A percentile compares a stretch with the other conserved stretches of the same genome.
Conservation (phyloP, 2,888 invertebrate species). For the Drosophila cognata region DNA sequence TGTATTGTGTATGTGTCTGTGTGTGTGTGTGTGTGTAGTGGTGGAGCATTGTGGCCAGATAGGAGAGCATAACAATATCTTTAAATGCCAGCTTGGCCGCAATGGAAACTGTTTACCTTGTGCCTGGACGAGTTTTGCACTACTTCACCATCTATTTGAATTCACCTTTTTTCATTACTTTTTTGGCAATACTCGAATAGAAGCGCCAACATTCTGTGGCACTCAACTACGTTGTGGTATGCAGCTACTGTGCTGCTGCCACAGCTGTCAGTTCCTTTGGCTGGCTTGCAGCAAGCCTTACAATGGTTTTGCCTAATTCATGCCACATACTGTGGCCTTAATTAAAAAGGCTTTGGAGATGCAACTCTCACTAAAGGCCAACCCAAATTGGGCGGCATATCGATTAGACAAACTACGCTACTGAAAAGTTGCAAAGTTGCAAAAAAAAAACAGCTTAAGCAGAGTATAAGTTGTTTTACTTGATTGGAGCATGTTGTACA, state of each 20-base stretch:
- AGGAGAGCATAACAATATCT: constrained; percentile 53
- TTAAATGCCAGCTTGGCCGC: constrained; percentile 52
- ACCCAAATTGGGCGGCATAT: constrained; percentile 12
- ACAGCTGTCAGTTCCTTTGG: constrained; percentile 3
- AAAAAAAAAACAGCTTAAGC: neutral
- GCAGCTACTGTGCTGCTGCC: constrained; percentile 12
- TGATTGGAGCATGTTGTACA: neutral
- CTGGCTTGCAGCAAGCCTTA: constrained; percentile 4
- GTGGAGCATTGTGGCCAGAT: constrained; percentile 41
- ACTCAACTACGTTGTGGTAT: constrained; percentile 11
- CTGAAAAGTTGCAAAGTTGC: too few species aligned
- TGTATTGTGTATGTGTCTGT: neutral
- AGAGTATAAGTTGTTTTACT: neutral
- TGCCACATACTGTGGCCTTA: constrained; percentile 41
- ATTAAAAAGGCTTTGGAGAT: constrained; percentile 46
- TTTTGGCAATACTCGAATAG: constrained; percentile 46
- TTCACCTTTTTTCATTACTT: constrained; percentile 9
- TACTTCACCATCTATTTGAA: constrained; percentile 9
- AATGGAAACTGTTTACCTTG: constrained; percentile 64
- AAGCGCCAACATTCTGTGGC: constrained; percentile 38
- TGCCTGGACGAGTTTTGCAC: constrained; percentile 22
- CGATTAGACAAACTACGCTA: constrained; percentile 21
- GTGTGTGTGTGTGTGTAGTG: neutral
- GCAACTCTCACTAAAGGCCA: neutral
- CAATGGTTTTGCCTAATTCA: constrained; percentile 34